Evolutionary conservation across 1,140 invertebrate species (phyloP), one percentile per base, ranked within the genome.

Genomic region (Trachymyrmex septentrionalis): DNA sequence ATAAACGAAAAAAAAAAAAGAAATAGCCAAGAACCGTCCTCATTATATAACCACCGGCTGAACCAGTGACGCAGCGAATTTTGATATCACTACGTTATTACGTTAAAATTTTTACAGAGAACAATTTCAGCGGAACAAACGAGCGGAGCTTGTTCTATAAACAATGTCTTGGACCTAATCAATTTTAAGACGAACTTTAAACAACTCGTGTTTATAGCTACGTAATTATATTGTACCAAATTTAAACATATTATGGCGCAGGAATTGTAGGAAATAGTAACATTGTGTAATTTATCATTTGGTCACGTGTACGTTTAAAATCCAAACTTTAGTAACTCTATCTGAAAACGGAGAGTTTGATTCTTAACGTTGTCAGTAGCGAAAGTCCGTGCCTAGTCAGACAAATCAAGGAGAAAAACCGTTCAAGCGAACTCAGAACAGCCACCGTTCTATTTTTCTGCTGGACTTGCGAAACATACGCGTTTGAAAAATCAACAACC

Each of bases 51-150:
- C 34, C 59, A 21, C 69, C n/a, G 30, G 21, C 19, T 77, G 61
- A 77, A 71, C 57, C 80, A 34, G 50, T 73, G 78, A 84, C 66
- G 71, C 67, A 73, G 82, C 84, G 81, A 88, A 91, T 87, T 88
- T 90, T 90, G 78, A 88, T 91, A 77, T 55, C 71, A 75, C 76
- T 66, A 24, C n/a, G 50, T 88, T 85, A 87, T 85, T 87, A 76
- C 66, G 34, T 30, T 10, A 44, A 73, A 30, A 73, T 50, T 73
- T 84, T 75, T 34, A 73, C 38, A 21, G 55, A 75, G 19, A 84
- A 75, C 48, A 73, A 63, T 48, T 27, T 50, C 38, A 48, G 80
- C 38, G 55, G 34, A 38, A 38, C 48, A 78, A 78, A 24, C 48
- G 21, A 30, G 30, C 66, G 48, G 9, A 38, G n/a, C 48, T 50